Evolutionary conservation across 1,140 invertebrate genomes (phyloP).

Genomic region (Pantala flavescens): DNA sequence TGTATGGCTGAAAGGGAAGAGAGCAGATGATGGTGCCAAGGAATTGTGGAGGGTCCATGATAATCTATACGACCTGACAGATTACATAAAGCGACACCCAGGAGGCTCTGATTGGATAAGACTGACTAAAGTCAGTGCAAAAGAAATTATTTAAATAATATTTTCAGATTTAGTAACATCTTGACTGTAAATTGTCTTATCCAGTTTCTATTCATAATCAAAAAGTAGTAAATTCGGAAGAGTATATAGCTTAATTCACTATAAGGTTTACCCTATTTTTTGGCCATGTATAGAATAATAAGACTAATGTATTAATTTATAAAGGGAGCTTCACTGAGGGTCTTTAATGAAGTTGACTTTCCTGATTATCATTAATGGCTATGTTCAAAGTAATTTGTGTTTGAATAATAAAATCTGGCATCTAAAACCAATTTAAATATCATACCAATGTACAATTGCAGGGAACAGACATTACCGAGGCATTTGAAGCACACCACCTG

Average conservation of each 20-base stretch:
- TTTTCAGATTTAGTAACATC: not conserved
- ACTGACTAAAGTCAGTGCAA: conserved; percentile 45
- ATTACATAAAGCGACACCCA: conserved; percentile 61
- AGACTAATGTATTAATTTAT: too few relatives aligned
- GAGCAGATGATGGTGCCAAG: conserved; percentile 58
- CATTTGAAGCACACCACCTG: conserved; percentile 56
- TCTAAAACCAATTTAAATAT: too few relatives aligned
- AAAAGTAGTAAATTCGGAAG: too few relatives aligned
- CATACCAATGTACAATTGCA: conserved; percentile 22
- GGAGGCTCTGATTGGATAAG: conserved; percentile 65
- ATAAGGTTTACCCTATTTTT: too few relatives aligned
- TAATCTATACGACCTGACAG: conserved; percentile 59
- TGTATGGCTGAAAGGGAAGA: conserved; percentile 52
- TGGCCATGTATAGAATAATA: too few relatives aligned
- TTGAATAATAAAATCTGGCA: too few relatives aligned
- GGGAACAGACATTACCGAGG: conserved; percentile 65
- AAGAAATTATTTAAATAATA: not conserved
- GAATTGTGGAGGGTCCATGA: conserved; percentile 67
- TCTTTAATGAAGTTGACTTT: too few relatives aligned
- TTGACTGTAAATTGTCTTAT: not conserved
- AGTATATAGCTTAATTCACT: too few relatives aligned
- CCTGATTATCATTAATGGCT: too few relatives aligned
- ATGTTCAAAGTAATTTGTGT: too few relatives aligned
- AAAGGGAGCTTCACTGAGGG: too few relatives aligned
- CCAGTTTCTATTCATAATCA: too few relatives aligned